Evolutionary conservation across 2,888 invertebrate genomes (phyloP).

Genomic region (Ichneumoninae sp.): DNA sequence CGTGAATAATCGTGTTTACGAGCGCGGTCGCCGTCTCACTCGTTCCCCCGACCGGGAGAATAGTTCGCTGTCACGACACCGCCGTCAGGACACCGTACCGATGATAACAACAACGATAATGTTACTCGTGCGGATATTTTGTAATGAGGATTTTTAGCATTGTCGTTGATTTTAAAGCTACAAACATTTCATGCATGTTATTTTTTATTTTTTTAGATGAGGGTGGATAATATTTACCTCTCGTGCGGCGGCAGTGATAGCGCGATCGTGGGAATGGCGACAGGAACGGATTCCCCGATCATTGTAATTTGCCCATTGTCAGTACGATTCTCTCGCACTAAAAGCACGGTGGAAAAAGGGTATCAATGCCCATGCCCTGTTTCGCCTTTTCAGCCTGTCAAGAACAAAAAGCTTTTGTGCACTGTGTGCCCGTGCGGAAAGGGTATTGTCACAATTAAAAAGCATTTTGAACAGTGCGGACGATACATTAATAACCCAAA

Average conservation of each 20-base stretch:
- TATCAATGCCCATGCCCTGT: neutral
- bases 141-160: conserved; percentile 14
- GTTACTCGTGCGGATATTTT: neutral
- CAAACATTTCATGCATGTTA: conserved; percentile 10
- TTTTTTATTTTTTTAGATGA: neutral
- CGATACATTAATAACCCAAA: neutral
- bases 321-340: conserved; percentile 1
- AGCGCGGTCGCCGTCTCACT: conserved; percentile 25
- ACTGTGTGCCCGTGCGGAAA: neutral
- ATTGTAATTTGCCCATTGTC: conserved; percentile 37
- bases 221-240: conserved; percentile 14
- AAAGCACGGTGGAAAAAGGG: neutral
- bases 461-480: neutral
- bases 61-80: conserved; percentile 49
- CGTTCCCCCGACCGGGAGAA: conserved; percentile 16
- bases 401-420: conserved; percentile 20
- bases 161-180: neutral
- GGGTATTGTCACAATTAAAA: neutral
- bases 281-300: conserved; percentile 9
- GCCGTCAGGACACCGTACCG: neutral
- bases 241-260: conserved; percentile 14
- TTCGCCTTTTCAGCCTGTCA: conserved; percentile 23
- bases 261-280: conserved; percentile 25
- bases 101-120: conserved; percentile 26
- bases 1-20: conserved; percentile 56